Percentiles rank a stretch among this genome's conserved stretches.
These are phyloP conservation scores for Scophthalmus maximus DNA, from an alignment of 2,113 vertebrate species.

Conservation along the genomic window DNA sequence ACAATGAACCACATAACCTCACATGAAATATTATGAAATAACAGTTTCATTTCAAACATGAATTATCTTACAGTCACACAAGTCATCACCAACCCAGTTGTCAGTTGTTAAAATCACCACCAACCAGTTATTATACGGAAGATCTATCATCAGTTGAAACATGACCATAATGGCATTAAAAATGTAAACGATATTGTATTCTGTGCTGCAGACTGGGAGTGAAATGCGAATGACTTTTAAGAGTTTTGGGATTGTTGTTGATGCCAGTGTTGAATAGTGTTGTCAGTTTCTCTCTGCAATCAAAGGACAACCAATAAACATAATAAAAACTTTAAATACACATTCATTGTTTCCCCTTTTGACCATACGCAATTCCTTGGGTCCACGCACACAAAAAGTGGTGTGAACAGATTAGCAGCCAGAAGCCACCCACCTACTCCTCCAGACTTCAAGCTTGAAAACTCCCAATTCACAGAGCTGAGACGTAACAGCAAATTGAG, in stretches of 20 bases:
- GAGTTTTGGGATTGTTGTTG: background rate
- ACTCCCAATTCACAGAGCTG: constrained; percentile 84
- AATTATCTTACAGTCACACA: too few relatives aligned
- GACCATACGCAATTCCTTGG: constrained; percentile 4
- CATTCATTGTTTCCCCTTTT: background rate
- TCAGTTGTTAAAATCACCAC: background rate
- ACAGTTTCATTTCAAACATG: too few relatives aligned
- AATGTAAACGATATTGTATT: too few relatives aligned
- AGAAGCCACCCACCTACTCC: constrained; percentile 76
- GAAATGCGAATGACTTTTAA: too few relatives aligned
- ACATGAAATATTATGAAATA: too few relatives aligned
- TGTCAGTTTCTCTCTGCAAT: background rate
- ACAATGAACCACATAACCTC: too few relatives aligned
- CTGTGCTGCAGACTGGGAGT: too few relatives aligned
- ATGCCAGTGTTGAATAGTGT: background rate
- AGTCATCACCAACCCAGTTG: background rate
- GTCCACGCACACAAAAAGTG: constrained; percentile 39
- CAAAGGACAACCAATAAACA: background rate
- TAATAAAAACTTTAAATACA: too few relatives aligned
- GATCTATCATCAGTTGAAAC: too few relatives aligned
- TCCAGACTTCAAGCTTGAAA: constrained; percentile 77
- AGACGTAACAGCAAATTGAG: constrained; percentile 88
- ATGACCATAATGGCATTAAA: background rate
- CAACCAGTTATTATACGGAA: too few relatives aligned
- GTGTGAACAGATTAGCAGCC: constrained; percentile 72